These are phyloP conservation scores for Idaea aversata DNA, from an alignment of 2,888 invertebrate genomes.

Conservation along the genomic window DNA sequence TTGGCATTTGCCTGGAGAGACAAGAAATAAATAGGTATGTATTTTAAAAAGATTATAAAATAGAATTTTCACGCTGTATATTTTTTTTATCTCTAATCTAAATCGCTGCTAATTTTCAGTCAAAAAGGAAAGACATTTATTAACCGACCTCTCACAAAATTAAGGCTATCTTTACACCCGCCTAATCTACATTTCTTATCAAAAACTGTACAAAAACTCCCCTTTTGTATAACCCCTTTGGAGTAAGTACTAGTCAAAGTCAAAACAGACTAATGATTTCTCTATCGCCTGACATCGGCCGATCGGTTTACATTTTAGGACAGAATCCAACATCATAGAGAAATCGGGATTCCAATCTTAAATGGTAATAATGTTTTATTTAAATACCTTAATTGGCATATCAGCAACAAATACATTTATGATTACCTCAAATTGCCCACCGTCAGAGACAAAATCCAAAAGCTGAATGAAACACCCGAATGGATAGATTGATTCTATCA, in stretches of 20 bases:
- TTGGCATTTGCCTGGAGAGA: no score
- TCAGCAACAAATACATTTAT: no score
- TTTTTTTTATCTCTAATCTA: neutral
- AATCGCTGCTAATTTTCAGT: neutral
- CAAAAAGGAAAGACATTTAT: neutral
- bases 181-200: neutral
- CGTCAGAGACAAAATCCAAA: no score
- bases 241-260: neutral
- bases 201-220: constrained; percentile 1
- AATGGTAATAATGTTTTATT: no score
- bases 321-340: no score
- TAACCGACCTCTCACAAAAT: neutral
- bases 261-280: neutral
- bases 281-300: neutral
- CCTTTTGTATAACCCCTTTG: neutral
- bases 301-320: no score
- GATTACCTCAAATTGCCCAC: no score
- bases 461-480: no score
- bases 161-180: neutral
- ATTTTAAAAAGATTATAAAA: neutral
- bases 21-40: neutral
- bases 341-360: no score
- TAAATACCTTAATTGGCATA: no score
- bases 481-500: no score
- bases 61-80: neutral